Percentiles rank a stretch among this genome's conserved stretches.
phyloP scores from a whole-genome alignment of 2,888 invertebrate species.

The Metacarcinus magister region DNA sequence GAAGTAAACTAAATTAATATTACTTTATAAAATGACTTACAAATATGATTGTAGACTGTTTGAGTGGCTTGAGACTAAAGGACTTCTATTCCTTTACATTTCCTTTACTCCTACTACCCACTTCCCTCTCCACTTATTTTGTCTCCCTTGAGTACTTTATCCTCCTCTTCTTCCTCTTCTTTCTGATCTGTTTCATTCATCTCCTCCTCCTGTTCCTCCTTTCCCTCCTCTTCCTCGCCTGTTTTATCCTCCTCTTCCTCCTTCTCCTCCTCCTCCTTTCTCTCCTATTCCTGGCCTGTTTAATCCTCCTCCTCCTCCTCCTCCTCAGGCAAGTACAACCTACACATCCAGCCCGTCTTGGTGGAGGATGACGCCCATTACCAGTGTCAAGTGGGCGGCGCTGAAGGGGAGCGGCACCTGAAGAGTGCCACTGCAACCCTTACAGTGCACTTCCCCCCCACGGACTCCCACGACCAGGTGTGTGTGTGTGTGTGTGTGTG shows the following conservation, averaged over 20 bases:
- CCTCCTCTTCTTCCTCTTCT: background rate
- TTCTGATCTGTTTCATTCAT: background rate
- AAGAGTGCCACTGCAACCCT: conserved; percentile 76
- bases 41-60: background rate
- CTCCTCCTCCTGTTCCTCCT: background rate
- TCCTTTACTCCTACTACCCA: background rate
- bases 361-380: conserved; percentile 96
- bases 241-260: background rate
- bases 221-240: background rate
- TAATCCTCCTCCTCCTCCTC: background rate
- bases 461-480: conserved; percentile 78
- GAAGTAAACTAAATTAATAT: background rate
- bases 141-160: background rate
- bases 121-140: background rate
- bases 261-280: background rate
- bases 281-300: background rate
- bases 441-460: conserved; percentile 81
- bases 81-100: background rate
- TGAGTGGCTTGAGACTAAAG: background rate
- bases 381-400: conserved; percentile 94
- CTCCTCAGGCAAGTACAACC: conserved; percentile 91
- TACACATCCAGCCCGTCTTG: conserved; percentile 95
- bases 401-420: conserved; percentile 75
- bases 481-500: conserved; percentile 48
- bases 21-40: background rate